Percentiles rank a stretch among this genome's conserved stretches.
These are phyloP conservation scores for Deilephila elpenor DNA, from an alignment of 2,888 invertebrate species.

Conservation along the genomic window DNA sequence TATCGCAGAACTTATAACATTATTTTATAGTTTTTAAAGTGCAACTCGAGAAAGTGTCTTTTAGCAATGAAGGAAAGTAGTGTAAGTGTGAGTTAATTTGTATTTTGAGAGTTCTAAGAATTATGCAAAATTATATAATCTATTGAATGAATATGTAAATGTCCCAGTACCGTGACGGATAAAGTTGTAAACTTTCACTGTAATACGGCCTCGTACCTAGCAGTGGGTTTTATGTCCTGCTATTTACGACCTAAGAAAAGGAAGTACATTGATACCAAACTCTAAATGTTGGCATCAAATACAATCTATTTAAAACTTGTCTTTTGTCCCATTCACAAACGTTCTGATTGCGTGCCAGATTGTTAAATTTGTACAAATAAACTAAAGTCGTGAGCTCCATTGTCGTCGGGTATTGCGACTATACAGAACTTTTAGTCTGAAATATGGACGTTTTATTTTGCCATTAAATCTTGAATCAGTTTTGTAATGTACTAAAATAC, in stretches of 20 bases:
- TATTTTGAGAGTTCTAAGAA: too few relatives aligned
- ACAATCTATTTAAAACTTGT: background rate
- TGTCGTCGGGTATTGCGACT: background rate
- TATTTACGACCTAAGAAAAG: background rate
- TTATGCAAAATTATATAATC: too few relatives aligned
- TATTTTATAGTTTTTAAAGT: too few relatives aligned
- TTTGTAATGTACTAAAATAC: background rate
- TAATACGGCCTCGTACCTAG: background rate
- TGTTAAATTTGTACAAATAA: background rate
- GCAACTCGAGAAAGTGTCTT: too few relatives aligned
- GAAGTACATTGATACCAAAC: background rate
- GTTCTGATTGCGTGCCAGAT: constrained; percentile 14
- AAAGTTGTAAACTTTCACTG: background rate
- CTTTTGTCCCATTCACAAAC: constrained; percentile 13
- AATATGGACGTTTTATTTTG: constrained; percentile 5
- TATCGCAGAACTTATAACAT: too few relatives aligned
- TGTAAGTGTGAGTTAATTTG: too few relatives aligned
- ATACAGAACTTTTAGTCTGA: background rate
- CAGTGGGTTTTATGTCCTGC: background rate
- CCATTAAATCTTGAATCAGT: background rate
- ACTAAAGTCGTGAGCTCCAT: background rate
- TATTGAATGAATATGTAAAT: background rate
- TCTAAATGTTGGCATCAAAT: background rate
- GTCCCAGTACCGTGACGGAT: background rate
- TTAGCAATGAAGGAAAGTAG: too few relatives aligned